Conservation (phyloP, 30 jellyfish, hydroid and myxozoan genomes). For the Pelagia noctiluca region DNA sequence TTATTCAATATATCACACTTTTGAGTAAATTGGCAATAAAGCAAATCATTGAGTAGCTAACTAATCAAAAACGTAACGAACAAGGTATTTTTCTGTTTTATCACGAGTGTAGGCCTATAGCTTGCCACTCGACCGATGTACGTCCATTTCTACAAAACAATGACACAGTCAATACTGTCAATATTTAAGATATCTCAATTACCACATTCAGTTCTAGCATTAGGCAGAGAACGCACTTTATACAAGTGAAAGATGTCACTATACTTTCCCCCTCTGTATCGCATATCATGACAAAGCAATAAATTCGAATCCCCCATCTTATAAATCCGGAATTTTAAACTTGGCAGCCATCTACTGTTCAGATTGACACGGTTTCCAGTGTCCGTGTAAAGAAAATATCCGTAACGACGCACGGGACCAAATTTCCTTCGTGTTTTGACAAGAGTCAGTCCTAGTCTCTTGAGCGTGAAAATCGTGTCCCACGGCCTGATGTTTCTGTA, state of each 20-base stretch:
- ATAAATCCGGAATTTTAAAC: conserved; percentile 33
- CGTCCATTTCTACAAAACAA: not conserved
- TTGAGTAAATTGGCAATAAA: too few relatives aligned
- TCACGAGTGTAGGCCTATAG: not conserved
- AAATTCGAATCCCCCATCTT: not conserved
- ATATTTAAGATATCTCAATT: not conserved
- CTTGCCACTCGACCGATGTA: not conserved
- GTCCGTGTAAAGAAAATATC: conserved; percentile 61
- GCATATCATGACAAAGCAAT: conserved; percentile 41
- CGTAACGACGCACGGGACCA: conserved; percentile 39
- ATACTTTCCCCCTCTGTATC: conserved; percentile 32
- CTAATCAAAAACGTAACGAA: too few relatives aligned
- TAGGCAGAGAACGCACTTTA: conserved; percentile 24
- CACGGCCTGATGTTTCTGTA: conserved; percentile 25
- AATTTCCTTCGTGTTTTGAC: conserved; percentile 21
- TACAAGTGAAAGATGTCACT: conserved; percentile 52
- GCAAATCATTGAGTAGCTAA: too few relatives aligned
- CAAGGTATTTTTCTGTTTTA: too few relatives aligned
- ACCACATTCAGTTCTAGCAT: not conserved
- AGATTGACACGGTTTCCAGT: conserved; percentile 31
- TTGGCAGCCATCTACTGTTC: conserved; percentile 13
- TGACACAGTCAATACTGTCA: not conserved
- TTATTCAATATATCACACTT: too few relatives aligned
- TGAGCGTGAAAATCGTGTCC: conserved; percentile 11
- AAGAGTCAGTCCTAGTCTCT: conserved; percentile 36